phyloP scores from a whole-genome alignment of 2,113 vertebrate species.

The Toxotes chatareus region DNA sequence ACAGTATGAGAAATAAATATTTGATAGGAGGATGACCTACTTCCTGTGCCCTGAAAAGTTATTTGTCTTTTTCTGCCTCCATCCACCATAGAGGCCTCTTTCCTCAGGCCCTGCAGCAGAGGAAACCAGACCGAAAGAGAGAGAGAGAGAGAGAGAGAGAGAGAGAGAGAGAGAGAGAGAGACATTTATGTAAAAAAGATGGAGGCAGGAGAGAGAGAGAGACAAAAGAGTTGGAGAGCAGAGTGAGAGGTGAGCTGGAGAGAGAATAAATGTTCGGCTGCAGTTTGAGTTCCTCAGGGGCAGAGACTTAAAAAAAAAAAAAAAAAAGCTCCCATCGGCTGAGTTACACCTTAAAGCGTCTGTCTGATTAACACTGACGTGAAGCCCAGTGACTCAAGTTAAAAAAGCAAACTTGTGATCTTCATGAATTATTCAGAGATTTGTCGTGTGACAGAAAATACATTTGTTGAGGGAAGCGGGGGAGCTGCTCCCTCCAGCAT shows the following conservation, averaged over 20 bases:
- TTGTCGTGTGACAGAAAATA: neutral
- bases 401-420: neutral
- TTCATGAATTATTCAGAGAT: neutral
- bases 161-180: neutral
- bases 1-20: constrained; percentile 77
- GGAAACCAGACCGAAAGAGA: neutral
- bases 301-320: neutral
- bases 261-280: constrained; percentile 16
- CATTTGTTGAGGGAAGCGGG: too few relatives aligned
- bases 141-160: neutral
- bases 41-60: constrained; percentile 79
- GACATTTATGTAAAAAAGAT: constrained; percentile 9
- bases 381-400: neutral
- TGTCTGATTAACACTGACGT: constrained; percentile 1
- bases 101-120: constrained; percentile 52
- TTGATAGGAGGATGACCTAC: constrained; percentile 81
- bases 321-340: neutral
- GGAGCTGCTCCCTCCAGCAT: too few relatives aligned
- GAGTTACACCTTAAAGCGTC: constrained; percentile 22
- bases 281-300: constrained; percentile 34
- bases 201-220: constrained; percentile 3
- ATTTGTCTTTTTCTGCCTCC: constrained; percentile 78
- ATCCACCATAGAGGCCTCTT: constrained; percentile 48
- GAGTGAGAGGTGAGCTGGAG: constrained; percentile 26
- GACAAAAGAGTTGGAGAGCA: constrained; percentile 31